Percentiles rank a stretch among this genome's conserved stretches.
These are phyloP conservation scores for Tiaroga cobitis DNA, from an alignment of 2,797 vertebrate species.

Conservation along the genomic window DNA sequence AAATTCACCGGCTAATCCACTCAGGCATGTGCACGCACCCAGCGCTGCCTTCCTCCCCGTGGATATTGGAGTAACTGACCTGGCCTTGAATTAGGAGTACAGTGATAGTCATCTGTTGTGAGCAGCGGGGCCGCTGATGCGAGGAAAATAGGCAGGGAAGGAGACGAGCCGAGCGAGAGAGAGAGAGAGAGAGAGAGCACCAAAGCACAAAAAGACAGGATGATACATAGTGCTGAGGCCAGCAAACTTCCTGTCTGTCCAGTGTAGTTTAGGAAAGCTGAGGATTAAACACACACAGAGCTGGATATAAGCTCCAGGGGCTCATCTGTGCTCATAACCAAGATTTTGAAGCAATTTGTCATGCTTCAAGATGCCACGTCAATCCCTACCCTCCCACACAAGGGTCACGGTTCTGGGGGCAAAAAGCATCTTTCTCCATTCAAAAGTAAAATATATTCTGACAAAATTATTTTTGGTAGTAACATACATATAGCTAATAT, in stretches of 20 bases:
- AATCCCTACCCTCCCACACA: not conserved
- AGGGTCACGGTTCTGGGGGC: not conserved
- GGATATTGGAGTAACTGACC: constrained; percentile 58
- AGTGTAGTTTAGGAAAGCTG: constrained; percentile 42
- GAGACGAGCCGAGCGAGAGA: constrained; percentile 30
- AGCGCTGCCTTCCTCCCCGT: constrained; percentile 34
- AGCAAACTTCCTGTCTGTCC: constrained; percentile 46
- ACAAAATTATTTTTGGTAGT: not conserved
- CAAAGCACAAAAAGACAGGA: constrained; percentile 23
- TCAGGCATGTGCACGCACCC: constrained; percentile 48
- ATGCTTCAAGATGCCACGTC: constrained; percentile 29
- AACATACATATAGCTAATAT: not conserved
- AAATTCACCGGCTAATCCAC: constrained; percentile 62
- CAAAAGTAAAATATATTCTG: not conserved
- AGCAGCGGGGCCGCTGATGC: constrained; percentile 60
- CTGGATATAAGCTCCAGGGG: constrained; percentile 35
- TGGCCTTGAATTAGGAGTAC: constrained; percentile 72
- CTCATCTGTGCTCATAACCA: constrained; percentile 41
- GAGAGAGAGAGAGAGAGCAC: not conserved
- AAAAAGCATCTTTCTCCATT: not conserved
- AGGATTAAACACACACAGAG: constrained; percentile 30
- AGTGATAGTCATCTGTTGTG: constrained; percentile 65
- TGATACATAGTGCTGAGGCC: constrained; percentile 49
- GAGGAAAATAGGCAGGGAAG: constrained; percentile 60
- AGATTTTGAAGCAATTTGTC: constrained; percentile 49